These are phyloP conservation scores for Actinernus sp. DNA, from an alignment of 92 coral and sea anemone genomes.

Conservation along the genomic window DNA sequence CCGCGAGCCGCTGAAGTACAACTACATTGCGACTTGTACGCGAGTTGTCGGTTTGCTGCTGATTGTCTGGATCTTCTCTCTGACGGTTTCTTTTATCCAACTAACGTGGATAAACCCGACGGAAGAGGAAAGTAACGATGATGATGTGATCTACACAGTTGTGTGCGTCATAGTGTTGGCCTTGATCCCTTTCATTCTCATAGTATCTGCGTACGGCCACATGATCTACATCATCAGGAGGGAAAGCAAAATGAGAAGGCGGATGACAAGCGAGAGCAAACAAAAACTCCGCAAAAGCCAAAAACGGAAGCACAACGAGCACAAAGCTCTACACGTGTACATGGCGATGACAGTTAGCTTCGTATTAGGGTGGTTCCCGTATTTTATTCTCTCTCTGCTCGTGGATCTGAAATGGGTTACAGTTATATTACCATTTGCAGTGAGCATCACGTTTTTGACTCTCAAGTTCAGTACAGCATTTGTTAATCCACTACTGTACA, in stretches of 20 bases:
- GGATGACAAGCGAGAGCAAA: constrained; percentile 9
- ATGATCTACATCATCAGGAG: constrained; percentile 56
- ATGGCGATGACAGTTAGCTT: constrained; percentile 63
- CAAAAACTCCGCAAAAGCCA: not conserved
- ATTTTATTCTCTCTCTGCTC: constrained; percentile 56
- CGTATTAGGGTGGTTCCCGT: constrained; percentile 75
- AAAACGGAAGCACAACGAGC: constrained; percentile 45
- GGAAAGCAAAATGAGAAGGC: constrained; percentile 29
- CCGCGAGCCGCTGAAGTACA: constrained; percentile 60
- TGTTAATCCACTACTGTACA: constrained; percentile 74
- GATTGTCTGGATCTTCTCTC: constrained; percentile 67
- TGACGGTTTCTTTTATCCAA: constrained; percentile 54
- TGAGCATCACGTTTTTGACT: constrained; percentile 9
- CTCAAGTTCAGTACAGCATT: constrained; percentile 76
- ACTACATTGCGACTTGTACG: constrained; percentile 47
- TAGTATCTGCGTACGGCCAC: constrained; percentile 46
- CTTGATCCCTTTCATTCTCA: constrained; percentile 57
- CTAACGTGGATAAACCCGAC: constrained; percentile 51
- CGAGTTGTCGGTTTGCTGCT: constrained; percentile 45
- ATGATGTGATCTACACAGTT: constrained; percentile 43
- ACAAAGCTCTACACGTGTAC: constrained; percentile 55
- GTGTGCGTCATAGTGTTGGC: constrained; percentile 51
- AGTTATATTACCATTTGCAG: constrained; percentile 14
- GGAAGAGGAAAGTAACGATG: not conserved
- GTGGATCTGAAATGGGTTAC: constrained; percentile 17